phyloP scores from a whole-genome alignment of 2,888 invertebrate species.

The Troides helena region DNA sequence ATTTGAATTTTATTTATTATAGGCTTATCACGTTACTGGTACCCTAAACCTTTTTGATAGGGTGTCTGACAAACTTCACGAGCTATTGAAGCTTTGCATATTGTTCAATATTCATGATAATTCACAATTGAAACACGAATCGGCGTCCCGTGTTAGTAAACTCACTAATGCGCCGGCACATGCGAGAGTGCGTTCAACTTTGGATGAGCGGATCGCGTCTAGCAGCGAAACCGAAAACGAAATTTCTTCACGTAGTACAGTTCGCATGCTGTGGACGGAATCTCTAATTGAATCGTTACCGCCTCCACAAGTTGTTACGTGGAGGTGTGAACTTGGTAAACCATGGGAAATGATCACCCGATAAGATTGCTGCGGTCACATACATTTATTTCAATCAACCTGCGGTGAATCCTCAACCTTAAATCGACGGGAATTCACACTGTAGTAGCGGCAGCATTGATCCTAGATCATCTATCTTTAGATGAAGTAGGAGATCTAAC shows the following conservation, averaged over 20 bases:
- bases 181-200: conserved; percentile 42
- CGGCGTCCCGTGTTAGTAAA: not conserved
- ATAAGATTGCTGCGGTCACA: not conserved
- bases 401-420: too few relatives aligned
- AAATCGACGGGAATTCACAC: too few relatives aligned
- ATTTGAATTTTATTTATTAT: too few relatives aligned
- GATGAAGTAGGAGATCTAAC: too few relatives aligned
- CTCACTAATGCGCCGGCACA: conserved; percentile 33
- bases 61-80: too few relatives aligned
- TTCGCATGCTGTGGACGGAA: conserved; percentile 57
- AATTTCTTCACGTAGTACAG: conserved; percentile 46
- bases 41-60: too few relatives aligned
- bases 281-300: conserved; percentile 47
- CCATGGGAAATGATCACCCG: conserved; percentile 12
- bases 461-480: too few relatives aligned
- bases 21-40: too few relatives aligned
- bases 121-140: too few relatives aligned
- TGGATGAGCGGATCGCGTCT: conserved; percentile 31
- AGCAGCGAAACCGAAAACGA: conserved; percentile 42
- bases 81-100: too few relatives aligned
- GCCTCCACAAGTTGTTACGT: not conserved
- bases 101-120: too few relatives aligned
- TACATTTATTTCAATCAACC: not conserved
- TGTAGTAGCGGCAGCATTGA: too few relatives aligned
- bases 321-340: conserved; percentile 4